phyloP scores from a whole-genome alignment of 2,113 vertebrate species.

The Morone saxatilis region DNA sequence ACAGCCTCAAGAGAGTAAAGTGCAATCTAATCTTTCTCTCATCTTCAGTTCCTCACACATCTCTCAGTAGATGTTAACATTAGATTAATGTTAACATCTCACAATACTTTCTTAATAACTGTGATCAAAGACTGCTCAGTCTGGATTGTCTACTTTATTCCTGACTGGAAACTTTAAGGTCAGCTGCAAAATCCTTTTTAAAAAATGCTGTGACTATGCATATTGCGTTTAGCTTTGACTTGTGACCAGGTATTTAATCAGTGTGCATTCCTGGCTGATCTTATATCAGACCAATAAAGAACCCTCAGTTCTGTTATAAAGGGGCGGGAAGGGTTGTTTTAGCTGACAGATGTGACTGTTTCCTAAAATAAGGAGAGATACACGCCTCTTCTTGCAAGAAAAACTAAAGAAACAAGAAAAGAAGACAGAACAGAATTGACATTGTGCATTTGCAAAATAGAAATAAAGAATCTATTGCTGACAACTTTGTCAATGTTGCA shows the following conservation, averaged over 20 bases:
- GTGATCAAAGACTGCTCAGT: background rate
- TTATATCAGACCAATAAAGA: constrained; percentile 5
- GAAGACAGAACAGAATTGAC: too few species aligned
- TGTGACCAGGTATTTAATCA: background rate
- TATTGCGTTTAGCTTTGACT: background rate
- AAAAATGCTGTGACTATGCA: background rate
- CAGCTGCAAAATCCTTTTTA: background rate
- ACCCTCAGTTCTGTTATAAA: background rate
- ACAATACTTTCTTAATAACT: background rate
- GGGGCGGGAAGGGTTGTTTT: background rate
- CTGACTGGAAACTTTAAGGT: background rate
- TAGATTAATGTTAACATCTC: background rate
- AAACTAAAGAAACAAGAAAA: background rate
- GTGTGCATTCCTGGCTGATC: background rate
- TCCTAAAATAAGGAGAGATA: background rate
- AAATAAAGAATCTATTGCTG: background rate
- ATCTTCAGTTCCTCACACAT: background rate
- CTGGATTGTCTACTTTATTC: background rate
- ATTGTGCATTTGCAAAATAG: background rate
- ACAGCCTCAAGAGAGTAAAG: background rate
- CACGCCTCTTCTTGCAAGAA: background rate
- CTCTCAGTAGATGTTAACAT: too few species aligned
- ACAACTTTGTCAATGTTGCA: background rate
- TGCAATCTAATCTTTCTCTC: background rate
- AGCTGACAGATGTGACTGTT: background rate